Percentiles rank a stretch among this genome's conserved stretches.
Evolutionary conservation across 1,140 invertebrate genomes (phyloP).

Genomic region (Pachypsylla venusta): DNA sequence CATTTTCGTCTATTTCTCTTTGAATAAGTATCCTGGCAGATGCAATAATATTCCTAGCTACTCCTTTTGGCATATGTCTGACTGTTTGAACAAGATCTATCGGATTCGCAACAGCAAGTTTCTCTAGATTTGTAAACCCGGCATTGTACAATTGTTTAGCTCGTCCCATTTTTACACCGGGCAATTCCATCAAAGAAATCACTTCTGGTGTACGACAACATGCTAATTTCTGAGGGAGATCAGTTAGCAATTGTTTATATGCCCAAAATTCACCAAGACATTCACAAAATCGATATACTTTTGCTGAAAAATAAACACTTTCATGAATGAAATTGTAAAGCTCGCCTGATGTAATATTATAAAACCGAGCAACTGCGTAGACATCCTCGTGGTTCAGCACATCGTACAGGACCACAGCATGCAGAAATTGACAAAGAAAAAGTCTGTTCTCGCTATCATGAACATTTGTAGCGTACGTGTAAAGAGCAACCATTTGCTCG

Average conservation of each 20-base stretch:
- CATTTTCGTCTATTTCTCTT: too few species aligned
- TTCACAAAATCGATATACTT: conserved; percentile 23
- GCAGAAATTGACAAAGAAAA: not conserved
- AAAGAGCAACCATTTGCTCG: not conserved
- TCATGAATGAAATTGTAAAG: not conserved
- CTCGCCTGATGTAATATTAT: not conserved
- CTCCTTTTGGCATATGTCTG: conserved; percentile 48
- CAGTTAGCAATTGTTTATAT: conserved; percentile 51
- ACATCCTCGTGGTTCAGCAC: not conserved
- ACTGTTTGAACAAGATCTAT: conserved; percentile 45
- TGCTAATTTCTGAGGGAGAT: conserved; percentile 51
- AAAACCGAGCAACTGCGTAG: not conserved
- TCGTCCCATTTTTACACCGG: conserved; percentile 66
- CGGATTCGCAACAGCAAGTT: conserved; percentile 52
- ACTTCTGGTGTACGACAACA: conserved; percentile 60
- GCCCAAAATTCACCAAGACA: conserved; percentile 69
- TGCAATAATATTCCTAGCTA: conserved; percentile 60
- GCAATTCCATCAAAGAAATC: conserved; percentile 64
- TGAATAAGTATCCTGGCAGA: too few species aligned
- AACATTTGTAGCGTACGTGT: not conserved
- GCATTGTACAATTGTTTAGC: conserved; percentile 68
- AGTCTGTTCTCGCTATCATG: not conserved
- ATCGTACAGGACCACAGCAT: not conserved
- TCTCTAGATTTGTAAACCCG: conserved; percentile 59
- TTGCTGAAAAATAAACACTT: not conserved